phyloP scores from a whole-genome alignment of 2,888 invertebrate genomes.

The Mesodorylaimus sp. region DNA sequence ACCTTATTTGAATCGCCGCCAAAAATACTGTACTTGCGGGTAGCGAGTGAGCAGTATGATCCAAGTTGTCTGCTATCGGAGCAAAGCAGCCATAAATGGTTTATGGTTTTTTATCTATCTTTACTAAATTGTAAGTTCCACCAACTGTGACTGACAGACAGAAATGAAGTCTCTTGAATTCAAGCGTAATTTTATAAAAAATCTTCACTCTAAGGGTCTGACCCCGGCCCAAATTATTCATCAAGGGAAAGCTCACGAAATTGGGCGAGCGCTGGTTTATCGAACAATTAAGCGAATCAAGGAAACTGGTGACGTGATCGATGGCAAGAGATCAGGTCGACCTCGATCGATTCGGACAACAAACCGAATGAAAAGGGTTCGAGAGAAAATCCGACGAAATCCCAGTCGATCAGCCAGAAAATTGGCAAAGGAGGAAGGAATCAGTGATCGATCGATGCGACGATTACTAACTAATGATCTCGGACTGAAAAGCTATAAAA shows the following conservation, averaged over 20 bases:
- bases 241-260: background rate
- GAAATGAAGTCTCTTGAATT: no score
- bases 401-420: background rate
- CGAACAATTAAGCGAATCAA: background rate
- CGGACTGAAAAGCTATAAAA: background rate
- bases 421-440: background rate
- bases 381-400: background rate
- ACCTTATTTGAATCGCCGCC: no score
- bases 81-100: no score
- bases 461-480: background rate
- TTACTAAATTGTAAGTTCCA: no score
- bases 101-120: no score
- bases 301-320: background rate
- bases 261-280: background rate
- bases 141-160: no score
- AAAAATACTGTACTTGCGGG: no score
- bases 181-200: no score
- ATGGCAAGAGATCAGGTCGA: background rate
- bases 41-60: no score
- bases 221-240: no score
- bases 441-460: background rate
- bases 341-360: background rate
- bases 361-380: background rate
- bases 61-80: no score
- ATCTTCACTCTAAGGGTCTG: no score